Evolutionary conservation across 2,888 invertebrate species (phyloP), one percentile per base, ranked within the genome.

Genomic region (Nyleta sp.): DNA sequence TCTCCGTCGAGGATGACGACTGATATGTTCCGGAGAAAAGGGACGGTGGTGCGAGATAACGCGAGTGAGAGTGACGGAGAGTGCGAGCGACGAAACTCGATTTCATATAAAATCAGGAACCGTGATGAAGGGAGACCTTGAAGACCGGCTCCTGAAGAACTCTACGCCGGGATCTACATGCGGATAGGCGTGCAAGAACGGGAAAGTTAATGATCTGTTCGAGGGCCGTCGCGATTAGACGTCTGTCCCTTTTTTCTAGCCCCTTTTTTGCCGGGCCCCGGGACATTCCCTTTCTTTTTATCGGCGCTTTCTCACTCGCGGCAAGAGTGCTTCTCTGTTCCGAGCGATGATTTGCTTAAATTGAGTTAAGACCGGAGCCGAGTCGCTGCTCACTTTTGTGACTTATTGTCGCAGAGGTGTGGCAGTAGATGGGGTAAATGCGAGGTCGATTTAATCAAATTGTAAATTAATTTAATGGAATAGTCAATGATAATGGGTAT

Each of bases 111-210:
- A 75, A 79, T 65, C 71, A 60, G 60, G 64, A 78, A 59, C 70
- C 59, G 60, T 78, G 73, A 70, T 74, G 65, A 75, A 75, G 74
- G 64, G 62, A 67, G 78, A 79, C 78, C 78, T 79, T 79, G 78
- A 78, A 78, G 74, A 78, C 74, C 74, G 74, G 78, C 78, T 78
- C 48, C 74, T 64, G 74, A 71, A 71, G 78, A 75, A 65, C 71
- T 52, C 65, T 59, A 17, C 40, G 55, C 15, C 55, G 42, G 59
- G 73, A 73, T 73, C 52, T 59, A 52, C 44, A 57, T 60, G 67
- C 60, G 44, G 60, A 59, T 65, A 53, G 53, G 53, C 74, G 18
- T 46, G 53, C 67, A 67, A 48, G 52, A 74, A 24, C 46, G 67
- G 74, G 57, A 72, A 64, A 74, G 67, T 74, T 74, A 67, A 74